These are phyloP conservation scores for Philotrypesis tridentata DNA, from an alignment of 1,140 invertebrate species.

Conservation along the genomic window DNA sequence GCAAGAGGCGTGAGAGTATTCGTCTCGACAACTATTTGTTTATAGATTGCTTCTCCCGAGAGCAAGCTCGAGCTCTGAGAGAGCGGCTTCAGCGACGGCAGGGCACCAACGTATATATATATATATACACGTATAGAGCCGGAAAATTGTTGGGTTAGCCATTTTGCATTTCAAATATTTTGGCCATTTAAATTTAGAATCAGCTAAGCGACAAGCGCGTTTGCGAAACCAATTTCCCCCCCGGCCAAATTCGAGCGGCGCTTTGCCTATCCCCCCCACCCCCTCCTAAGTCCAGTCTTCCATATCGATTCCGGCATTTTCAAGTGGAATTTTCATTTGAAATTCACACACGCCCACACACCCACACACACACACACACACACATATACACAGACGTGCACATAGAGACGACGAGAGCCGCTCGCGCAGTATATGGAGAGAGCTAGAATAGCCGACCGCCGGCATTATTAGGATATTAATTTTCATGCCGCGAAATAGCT, in stretches of 20 bases:
- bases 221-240: neutral
- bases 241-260: neutral
- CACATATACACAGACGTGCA: too few species aligned
- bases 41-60: neutral
- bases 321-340: slow-evolving; percentile 1
- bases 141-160: neutral
- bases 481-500: neutral
- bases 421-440: too few species aligned
- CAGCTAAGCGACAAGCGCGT: neutral
- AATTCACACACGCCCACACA: neutral
- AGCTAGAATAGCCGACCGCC: neutral
- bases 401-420: too few species aligned
- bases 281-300: neutral
- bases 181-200: neutral
- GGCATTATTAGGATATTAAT: neutral
- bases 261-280: too few species aligned
- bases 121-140: neutral
- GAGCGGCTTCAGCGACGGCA: too few species aligned
- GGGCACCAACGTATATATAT: too few species aligned
- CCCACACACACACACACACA: too few species aligned
- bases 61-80: too few species aligned
- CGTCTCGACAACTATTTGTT: neutral
- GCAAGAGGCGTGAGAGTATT: too few species aligned
- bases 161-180: neutral
- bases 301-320: neutral